Evolutionary conservation across 2,797 vertebrate genomes (phyloP).

Genomic region (Protosalanx chinensis): DNA sequence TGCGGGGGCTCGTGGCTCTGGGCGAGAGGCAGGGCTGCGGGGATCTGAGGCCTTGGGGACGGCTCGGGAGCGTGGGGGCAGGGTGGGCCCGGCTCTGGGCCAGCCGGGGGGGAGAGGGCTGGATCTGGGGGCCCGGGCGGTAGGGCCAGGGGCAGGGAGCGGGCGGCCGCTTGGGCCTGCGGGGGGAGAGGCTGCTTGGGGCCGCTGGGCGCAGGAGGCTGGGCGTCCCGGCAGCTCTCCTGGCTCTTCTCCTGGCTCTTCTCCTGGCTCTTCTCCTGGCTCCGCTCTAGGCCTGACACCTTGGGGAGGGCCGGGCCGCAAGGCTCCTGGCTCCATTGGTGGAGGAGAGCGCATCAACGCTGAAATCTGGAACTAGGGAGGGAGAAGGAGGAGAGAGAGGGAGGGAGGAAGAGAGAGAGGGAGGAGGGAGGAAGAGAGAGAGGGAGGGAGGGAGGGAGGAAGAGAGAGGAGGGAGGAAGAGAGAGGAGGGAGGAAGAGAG

Average conservation of each 20-base stretch:
- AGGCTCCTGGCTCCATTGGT: constrained; percentile 87
- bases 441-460: too few relatives aligned
- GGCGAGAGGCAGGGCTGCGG: constrained; percentile 68
- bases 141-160: constrained; percentile 47
- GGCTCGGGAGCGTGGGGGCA: constrained; percentile 61
- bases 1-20: constrained; percentile 68
- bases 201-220: constrained; percentile 64
- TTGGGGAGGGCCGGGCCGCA: constrained; percentile 82
- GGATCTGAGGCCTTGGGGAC: constrained; percentile 66
- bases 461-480: constrained; percentile 35
- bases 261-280: constrained; percentile 95
- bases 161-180: constrained; percentile 51
- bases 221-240: constrained; percentile 81
- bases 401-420: neutral
- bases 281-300: constrained; percentile 97
- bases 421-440: constrained; percentile 3
- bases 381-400: constrained; percentile 25
- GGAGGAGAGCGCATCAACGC: constrained; percentile 75
- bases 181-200: constrained; percentile 70
- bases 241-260: constrained; percentile 95
- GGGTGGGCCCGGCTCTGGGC: constrained; percentile 71
- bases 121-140: constrained; percentile 46
- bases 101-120: constrained; percentile 66
- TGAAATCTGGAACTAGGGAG: constrained; percentile 81
- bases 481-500: too few relatives aligned